Evolutionary conservation across 2,888 invertebrate species (phyloP), one percentile per base, ranked within the genome.

Genomic region (Lithophane ornitopus): DNA sequence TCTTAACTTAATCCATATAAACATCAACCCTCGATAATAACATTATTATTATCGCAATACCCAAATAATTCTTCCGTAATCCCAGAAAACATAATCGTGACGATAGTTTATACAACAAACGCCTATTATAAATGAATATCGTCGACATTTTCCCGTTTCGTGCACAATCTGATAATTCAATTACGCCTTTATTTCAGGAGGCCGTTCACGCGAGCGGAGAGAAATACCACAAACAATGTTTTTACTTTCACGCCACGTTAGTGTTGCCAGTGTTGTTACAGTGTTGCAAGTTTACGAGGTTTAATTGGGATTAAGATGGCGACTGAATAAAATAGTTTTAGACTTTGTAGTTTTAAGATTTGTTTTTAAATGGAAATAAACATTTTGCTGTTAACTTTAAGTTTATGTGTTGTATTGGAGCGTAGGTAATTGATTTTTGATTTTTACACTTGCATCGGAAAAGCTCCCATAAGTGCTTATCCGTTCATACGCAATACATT

Each of bases 111-210:
- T 74, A 87, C 79, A 82, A 81, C 82, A 81, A 78, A 87, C 85
- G 69, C 65, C 71, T 81, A 85, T 82, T 83, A 84, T 81, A 88
- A 81, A 80, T 61, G 85, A 84, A 83, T 80, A 77, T 76, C 80
- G 78, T 72, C 80, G 71, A 80, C 80, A 85, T 86, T 84, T 86
- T 81, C 80, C 84, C 81, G 70, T 82, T 87, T 78, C 84, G 87
- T 88, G 88, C 79, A 78, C 80, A 81, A 85, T 85, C 88, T 87
- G 87, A 86, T 89, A 88, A 89, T 87, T 87, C 88, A 89, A 89
- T 89, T 89, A 89, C 82, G 76, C 80, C 83, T 84, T 70, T 87
- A 84, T 85, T 84, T 78, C 85, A 71, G 75, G 69, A 86, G 80
- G 80, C 70, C 73, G 76, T 86, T 77, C 87, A 87, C 85, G 87